Conservation (phyloP, 2,797 vertebrate species). For the Syngnathus acus region DNA sequence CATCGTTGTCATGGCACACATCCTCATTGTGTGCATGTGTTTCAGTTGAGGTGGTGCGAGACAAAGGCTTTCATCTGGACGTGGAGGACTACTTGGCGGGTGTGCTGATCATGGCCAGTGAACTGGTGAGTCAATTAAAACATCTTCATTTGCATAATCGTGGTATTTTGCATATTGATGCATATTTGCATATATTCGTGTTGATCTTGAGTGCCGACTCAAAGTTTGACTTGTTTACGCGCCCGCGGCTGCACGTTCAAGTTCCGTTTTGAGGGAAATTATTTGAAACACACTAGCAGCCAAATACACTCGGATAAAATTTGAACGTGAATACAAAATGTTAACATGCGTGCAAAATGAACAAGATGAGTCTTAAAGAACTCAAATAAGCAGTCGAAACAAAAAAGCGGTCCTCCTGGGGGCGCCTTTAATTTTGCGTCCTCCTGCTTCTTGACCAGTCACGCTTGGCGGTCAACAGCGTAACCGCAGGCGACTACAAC, state of each 20-base stretch:
- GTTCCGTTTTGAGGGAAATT: background rate
- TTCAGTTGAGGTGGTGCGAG: conserved; percentile 85
- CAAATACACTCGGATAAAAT: too few relatives aligned
- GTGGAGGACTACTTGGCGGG: conserved; percentile 96
- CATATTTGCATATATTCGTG: background rate
- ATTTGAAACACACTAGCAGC: too few relatives aligned
- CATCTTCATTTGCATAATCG: background rate
- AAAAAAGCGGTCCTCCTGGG: background rate
- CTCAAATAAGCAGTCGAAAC: too few relatives aligned
- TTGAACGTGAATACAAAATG: too few relatives aligned
- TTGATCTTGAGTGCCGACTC: too few relatives aligned
- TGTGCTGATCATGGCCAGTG: conserved; percentile 89
- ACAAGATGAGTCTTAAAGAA: too few relatives aligned
- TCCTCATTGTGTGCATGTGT: background rate
- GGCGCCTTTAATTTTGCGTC: background rate
- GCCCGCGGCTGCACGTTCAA: background rate
- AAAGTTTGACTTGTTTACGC: background rate
- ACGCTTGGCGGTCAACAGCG: conserved; percentile 92
- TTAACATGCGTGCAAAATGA: too few relatives aligned
- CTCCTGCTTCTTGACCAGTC: conserved; percentile 61
- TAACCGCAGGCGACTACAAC: conserved; percentile 89
- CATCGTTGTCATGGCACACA: background rate
- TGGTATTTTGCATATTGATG: background rate
- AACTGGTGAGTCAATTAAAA: conserved; percentile 78
- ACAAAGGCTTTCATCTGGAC: conserved; percentile 94